These are phyloP conservation scores for Amaurobius ferox DNA, from an alignment of 2,888 invertebrate genomes.

Conservation along the genomic window DNA sequence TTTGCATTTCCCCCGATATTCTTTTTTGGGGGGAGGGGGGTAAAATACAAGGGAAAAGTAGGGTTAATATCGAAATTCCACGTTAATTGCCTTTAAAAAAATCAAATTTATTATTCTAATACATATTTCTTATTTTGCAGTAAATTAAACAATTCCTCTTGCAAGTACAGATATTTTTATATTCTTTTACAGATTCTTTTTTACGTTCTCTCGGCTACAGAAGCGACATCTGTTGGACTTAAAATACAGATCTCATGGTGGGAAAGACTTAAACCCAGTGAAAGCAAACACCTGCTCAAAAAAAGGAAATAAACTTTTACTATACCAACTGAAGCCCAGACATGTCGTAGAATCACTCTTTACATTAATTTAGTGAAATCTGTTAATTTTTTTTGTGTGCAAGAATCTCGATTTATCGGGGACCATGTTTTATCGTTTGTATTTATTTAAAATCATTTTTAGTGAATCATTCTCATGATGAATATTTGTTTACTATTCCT, in stretches of 20 bases:
- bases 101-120: too few relatives aligned
- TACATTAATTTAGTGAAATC: neutral
- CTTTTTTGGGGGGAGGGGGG: too few relatives aligned
- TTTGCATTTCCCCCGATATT: too few relatives aligned
- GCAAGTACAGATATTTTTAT: neutral
- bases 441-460: constrained; percentile 14
- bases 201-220: neutral
- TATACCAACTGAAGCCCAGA: constrained; percentile 9
- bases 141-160: neutral
- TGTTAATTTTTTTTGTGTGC: neutral
- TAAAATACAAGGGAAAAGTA: too few relatives aligned
- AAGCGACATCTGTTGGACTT: constrained; percentile 35
- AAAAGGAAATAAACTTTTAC: too few relatives aligned
- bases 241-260: neutral
- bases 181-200: constrained; percentile 43
- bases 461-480: neutral
- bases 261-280: neutral
- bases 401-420: constrained; percentile 11
- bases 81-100: too few relatives aligned
- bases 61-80: too few relatives aligned
- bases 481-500: neutral
- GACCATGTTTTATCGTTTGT: constrained; percentile 18
- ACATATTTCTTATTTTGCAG: too few relatives aligned
- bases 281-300: constrained; percentile 2
- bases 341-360: neutral